Conservation (phyloP, 2,797 vertebrate genomes). For the Loris lydekkerianus region DNA sequence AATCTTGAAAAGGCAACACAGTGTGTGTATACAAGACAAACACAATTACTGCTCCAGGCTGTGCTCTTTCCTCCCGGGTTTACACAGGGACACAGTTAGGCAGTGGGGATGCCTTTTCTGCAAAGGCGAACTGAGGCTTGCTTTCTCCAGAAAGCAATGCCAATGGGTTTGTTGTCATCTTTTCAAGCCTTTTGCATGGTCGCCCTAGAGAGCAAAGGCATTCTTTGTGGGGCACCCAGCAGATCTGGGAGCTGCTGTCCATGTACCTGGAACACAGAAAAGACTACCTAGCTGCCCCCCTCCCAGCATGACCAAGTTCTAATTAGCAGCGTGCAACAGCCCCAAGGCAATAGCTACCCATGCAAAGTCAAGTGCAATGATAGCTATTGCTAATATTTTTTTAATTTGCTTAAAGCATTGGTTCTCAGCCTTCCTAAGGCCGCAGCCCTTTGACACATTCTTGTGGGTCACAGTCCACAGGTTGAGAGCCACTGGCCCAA, state of each 20-base stretch:
- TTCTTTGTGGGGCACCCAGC: constrained; percentile 13
- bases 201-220: constrained; percentile 45
- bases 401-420: neutral
- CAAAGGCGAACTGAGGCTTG: constrained; percentile 33
- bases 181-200: neutral
- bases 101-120: neutral
- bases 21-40: constrained; percentile 5
- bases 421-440: too few relatives aligned
- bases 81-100: neutral
- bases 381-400: neutral
- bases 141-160: neutral
- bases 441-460: too few relatives aligned
- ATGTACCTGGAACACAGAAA: constrained; percentile 24
- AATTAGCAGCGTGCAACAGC: neutral
- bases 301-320: neutral
- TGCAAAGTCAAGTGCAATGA: neutral
- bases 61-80: neutral
- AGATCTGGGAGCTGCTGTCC: neutral
- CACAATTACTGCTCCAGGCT: fast-evolving
- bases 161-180: neutral
- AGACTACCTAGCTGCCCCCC: neutral
- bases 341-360: neutral
- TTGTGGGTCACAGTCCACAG: too few relatives aligned
- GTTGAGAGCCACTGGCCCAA: neutral
- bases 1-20: constrained; percentile 12